Conservation (phyloP, 2,888 invertebrate species). For the Itoplectis maculator region DNA sequence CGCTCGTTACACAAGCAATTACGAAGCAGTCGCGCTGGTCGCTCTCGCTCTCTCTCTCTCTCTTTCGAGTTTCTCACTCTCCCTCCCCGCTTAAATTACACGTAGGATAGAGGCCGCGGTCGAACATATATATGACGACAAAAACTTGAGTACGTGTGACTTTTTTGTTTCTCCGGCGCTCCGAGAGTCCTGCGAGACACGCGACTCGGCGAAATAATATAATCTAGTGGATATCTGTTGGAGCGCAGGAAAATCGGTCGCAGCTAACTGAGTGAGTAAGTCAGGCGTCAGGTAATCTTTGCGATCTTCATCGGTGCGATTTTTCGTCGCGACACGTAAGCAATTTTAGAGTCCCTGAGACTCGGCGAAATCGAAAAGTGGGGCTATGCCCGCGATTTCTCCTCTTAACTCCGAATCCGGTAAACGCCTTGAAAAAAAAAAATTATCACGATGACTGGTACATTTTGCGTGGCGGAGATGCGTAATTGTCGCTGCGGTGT, state of each 20-base stretch:
- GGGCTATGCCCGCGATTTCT: conserved; percentile 56
- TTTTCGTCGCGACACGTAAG: conserved; percentile 37
- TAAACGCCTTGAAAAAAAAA: conserved; percentile 1
- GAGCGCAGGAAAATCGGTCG: conserved; percentile 13
- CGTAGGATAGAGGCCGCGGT: conserved; percentile 38
- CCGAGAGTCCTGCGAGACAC: too few relatives aligned
- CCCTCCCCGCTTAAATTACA: conserved; percentile 56
- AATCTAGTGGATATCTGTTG: conserved; percentile 22
- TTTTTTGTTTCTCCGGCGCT: conserved; percentile 50
- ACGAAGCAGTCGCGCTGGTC: too few relatives aligned
- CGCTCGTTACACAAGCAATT: conserved; percentile 36
- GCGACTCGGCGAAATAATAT: too few relatives aligned
- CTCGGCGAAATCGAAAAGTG: conserved; percentile 25
- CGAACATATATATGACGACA: conserved; percentile 44
- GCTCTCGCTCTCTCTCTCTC: too few relatives aligned
- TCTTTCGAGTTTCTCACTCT: too few relatives aligned
- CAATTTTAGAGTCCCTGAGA: conserved; percentile 23
- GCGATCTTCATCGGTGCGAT: background rate
- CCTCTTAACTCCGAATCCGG: conserved; percentile 53
- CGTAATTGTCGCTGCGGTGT: background rate
- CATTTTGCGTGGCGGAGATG: conserved; percentile 18
- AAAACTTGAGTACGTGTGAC: conserved; percentile 64
- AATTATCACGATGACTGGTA: conserved; percentile 21
- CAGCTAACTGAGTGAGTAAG: conserved; percentile 20
- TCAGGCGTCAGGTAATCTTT: background rate